A percentile compares a stretch with the other conserved stretches of the same genome.
phyloP scores from a whole-genome alignment of 2,888 invertebrate genomes.

The Macrophya alboannulata region DNA sequence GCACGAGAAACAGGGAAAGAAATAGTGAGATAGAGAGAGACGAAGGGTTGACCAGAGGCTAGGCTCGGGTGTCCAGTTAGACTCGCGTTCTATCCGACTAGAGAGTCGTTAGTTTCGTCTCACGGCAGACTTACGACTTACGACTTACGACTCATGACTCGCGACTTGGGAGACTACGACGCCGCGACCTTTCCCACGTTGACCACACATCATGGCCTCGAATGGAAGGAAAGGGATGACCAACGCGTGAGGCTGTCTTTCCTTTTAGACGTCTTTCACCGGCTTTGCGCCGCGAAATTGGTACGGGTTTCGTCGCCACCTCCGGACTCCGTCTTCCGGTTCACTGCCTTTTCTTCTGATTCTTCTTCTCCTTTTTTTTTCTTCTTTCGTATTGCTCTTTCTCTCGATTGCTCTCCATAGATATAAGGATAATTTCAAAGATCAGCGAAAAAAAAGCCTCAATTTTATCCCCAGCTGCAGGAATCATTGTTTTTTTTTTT shows the following conservation, averaged over 20 bases:
- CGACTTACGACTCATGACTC: constrained; percentile 36
- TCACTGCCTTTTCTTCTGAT: background rate
- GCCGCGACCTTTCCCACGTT: constrained; percentile 23
- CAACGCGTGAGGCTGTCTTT: constrained; percentile 5
- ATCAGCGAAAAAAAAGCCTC: constrained; percentile 57
- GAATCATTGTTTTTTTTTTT: background rate
- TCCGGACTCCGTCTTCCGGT: constrained; percentile 29
- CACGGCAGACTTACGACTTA: constrained; percentile 45
- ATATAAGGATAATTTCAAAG: constrained; percentile 35
- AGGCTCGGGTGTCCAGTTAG: constrained; percentile 35
- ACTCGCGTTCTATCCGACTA: constrained; percentile 17
- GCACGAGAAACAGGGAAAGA: background rate
- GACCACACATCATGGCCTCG: constrained; percentile 35
- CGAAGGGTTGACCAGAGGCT: background rate
- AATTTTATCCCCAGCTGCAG: background rate
- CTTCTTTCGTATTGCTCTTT: background rate
- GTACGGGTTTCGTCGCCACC: constrained; percentile 15
- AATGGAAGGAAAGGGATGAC: constrained; percentile 21
- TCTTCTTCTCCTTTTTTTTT: constrained; percentile 39
- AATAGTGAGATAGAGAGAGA: background rate
- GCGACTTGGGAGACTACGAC: background rate
- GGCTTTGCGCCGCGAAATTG: constrained; percentile 7
- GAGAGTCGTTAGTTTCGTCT: constrained; percentile 47
- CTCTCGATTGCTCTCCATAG: background rate
- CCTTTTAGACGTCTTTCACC: constrained; percentile 6